Evolutionary conservation across 2,888 invertebrate genomes (phyloP).

Genomic region (Ashinkailepas kermadecensis): DNA sequence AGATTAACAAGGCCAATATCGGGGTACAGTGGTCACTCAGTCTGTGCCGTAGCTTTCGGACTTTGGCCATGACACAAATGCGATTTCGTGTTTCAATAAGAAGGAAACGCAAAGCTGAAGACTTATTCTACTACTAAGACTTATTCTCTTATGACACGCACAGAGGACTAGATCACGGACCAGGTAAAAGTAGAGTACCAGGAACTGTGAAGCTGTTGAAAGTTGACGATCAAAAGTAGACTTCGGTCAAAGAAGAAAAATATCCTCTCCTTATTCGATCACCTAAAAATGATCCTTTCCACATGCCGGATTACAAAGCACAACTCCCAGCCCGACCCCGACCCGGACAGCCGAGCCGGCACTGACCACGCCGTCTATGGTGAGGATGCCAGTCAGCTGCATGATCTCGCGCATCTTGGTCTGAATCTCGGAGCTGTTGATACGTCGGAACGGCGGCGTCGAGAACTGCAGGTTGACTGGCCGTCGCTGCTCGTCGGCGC

Average conservation of each 20-base stretch:
- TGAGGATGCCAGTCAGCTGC: slow-evolving; percentile 84
- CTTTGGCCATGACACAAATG: too few relatives aligned
- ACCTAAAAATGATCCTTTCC: background rate
- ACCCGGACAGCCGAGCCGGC: background rate
- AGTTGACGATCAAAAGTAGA: background rate
- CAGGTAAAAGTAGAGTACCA: background rate
- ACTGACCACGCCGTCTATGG: slow-evolving; percentile 59
- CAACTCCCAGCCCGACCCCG: background rate
- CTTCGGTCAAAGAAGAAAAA: background rate
- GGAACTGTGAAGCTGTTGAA: background rate
- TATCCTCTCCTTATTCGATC: background rate
- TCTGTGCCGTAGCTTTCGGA: too few relatives aligned
- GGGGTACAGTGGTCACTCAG: too few relatives aligned
- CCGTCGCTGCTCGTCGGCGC: background rate
- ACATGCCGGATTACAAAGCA: background rate
- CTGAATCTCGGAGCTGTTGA: slow-evolving; percentile 46
- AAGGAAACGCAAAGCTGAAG: too few relatives aligned
- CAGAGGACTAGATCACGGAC: too few relatives aligned
- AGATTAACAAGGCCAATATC: too few relatives aligned
- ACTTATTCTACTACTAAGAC: too few relatives aligned
- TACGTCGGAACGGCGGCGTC: background rate
- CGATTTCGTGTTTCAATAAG: too few relatives aligned
- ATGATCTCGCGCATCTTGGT: slow-evolving; percentile 83
- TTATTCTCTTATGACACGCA: too few relatives aligned
- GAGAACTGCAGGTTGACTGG: slow-evolving; percentile 7